These are phyloP conservation scores for Tromatobia lineatoria DNA, from an alignment of 2,888 invertebrate species.

Conservation along the genomic window DNA sequence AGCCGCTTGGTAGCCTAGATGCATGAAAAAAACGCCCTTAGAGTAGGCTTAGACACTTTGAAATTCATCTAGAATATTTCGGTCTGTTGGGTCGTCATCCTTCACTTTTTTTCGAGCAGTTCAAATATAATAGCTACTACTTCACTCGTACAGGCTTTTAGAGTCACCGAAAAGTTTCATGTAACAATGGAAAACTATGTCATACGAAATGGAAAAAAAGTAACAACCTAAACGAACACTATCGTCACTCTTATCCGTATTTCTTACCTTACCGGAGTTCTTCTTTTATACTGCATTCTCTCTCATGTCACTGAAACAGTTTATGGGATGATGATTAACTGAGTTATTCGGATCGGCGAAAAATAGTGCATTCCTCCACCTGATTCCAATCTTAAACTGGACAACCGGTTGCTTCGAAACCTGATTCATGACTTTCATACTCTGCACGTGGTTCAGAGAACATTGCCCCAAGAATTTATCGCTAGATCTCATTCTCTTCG, in stretches of 20 bases:
- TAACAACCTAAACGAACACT: not conserved
- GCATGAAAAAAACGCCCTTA: conserved; percentile 11
- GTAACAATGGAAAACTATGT: conserved; percentile 26
- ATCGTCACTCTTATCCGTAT: no score
- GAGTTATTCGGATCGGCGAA: no score
- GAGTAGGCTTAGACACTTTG: not conserved
- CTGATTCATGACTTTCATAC: no score
- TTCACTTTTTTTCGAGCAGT: not conserved
- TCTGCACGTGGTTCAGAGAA: no score
- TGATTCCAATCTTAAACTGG: no score
- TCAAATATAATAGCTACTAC: not conserved
- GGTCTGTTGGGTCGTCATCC: not conserved
- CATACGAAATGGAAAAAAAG: not conserved
- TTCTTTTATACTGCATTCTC: no score
- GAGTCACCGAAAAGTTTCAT: not conserved
- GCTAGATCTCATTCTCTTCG: no score
- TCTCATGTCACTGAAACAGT: not conserved
- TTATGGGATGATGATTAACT: no score
- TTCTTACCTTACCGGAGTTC: no score
- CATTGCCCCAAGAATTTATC: no score
- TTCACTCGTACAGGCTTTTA: conserved; percentile 15
- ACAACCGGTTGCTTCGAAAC: no score
- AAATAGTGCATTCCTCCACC: no score
- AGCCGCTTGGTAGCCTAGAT: conserved; percentile 13
- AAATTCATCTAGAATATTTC: not conserved